Percentiles rank a stretch among this genome's conserved stretches.
Conservation (phyloP, 92 coral and sea anemone species). For the Epizoanthus stellaris region DNA sequence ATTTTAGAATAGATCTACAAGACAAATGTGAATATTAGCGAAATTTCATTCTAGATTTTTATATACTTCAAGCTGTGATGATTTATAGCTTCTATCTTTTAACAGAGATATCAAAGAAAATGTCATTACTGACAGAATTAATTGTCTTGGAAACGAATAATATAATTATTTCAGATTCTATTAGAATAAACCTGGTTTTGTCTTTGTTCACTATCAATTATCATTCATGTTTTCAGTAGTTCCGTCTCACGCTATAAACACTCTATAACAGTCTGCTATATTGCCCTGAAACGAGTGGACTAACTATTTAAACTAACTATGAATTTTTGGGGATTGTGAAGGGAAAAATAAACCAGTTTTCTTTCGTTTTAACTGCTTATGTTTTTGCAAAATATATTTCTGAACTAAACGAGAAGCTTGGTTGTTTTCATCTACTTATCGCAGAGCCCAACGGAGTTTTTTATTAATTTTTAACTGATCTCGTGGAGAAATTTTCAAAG, state of each 20-base stretch:
- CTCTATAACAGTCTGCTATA: no score
- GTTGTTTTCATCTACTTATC: neutral
- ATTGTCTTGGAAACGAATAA: slow-evolving; percentile 30
- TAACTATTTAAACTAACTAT: neutral
- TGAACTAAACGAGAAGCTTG: no score
- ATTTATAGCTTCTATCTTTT: neutral
- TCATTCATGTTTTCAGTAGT: neutral
- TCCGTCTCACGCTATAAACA: no score
- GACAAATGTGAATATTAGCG: slow-evolving; percentile 1
- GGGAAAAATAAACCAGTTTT: no score
- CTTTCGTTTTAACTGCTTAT: no score
- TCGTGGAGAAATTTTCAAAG: slow-evolving; percentile 3
- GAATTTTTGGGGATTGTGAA: neutral
- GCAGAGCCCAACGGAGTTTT: slow-evolving; percentile 4
- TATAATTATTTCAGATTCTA: slow-evolving; percentile 4
- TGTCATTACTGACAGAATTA: slow-evolving; percentile 8
- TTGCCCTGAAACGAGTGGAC: no score
- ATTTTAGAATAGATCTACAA: no score
- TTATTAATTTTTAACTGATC: slow-evolving; percentile 11
- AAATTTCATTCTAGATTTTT: neutral
- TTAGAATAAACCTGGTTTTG: neutral
- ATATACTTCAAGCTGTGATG: slow-evolving; percentile 9
- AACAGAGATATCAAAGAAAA: slow-evolving; percentile 14
- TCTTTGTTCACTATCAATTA: neutral
- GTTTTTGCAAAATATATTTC: no score